These are phyloP conservation scores for Anser brachyrhynchus DNA, from an alignment of 2,113 vertebrate genomes.

Conservation along the genomic window DNA sequence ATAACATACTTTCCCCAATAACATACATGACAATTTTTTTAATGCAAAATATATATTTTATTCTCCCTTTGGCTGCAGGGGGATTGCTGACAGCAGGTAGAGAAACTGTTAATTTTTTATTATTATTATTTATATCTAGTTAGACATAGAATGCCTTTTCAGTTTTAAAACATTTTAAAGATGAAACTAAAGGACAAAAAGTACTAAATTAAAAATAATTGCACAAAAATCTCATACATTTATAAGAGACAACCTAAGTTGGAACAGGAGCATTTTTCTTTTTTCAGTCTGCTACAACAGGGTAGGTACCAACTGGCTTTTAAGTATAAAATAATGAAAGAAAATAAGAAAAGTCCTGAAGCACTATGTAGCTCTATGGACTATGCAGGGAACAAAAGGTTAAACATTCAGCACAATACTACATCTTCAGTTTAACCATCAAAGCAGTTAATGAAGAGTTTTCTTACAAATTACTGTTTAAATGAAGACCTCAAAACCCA, in stretches of 20 bases:
- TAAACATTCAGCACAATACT: background rate
- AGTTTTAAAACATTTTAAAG: background rate
- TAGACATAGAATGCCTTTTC: background rate
- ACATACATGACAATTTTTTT: background rate
- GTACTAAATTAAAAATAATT: background rate
- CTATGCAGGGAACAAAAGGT: background rate
- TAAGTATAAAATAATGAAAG: background rate
- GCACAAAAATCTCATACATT: background rate
- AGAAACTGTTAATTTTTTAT: background rate
- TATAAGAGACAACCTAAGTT: background rate
- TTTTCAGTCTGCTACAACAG: background rate
- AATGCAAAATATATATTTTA: background rate
- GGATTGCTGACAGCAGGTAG: background rate
- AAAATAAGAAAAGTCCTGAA: background rate
- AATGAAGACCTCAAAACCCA: background rate
- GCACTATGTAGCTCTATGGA: background rate
- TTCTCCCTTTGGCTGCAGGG: background rate
- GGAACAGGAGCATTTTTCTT: background rate
- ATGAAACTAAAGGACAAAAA: background rate
- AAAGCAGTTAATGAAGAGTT: background rate
- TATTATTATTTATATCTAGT: background rate
- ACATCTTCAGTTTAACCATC: background rate
- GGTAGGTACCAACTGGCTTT: background rate
- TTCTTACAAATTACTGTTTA: background rate
- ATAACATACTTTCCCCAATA: background rate